Percentiles rank a stretch among this genome's conserved stretches.
Evolutionary conservation across 2,113 vertebrate genomes (phyloP).

Genomic region (Sander lucioperca): DNA sequence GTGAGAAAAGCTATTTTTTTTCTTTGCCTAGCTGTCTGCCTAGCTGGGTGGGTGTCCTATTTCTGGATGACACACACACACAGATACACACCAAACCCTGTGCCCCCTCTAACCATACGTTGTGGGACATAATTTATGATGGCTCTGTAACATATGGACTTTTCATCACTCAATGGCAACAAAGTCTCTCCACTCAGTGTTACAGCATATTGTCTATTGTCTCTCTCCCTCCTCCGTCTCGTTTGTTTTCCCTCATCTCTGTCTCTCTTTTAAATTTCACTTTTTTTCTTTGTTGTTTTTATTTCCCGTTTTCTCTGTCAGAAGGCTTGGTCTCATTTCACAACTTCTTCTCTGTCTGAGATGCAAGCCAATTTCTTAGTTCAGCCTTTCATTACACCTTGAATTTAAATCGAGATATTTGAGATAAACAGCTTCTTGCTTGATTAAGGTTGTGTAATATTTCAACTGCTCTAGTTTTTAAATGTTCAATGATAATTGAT

Average conservation of each 20-base stretch:
- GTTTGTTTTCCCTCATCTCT: background rate
- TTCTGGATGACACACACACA: constrained; percentile 79
- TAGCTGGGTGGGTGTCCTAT: constrained; percentile 81
- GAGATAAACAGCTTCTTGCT: background rate
- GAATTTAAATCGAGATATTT: background rate
- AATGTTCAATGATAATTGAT: background rate
- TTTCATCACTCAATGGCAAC: constrained; percentile 83
- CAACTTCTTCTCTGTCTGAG: background rate
- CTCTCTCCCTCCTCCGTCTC: constrained; percentile 10
- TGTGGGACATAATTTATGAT: constrained; percentile 82
- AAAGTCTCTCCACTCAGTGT: constrained; percentile 68
- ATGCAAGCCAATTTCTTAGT: background rate
- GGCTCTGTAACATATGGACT: constrained; percentile 80
- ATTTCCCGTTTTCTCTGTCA: background rate
- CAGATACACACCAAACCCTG: constrained; percentile 53
- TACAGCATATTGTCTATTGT: constrained; percentile 55
- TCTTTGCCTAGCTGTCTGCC: constrained; percentile 74
- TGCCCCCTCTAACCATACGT: constrained; percentile 74
- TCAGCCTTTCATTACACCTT: background rate
- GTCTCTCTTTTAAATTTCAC: constrained; percentile 20
- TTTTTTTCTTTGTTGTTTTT: constrained; percentile 4
- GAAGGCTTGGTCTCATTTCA: background rate
- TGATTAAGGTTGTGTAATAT: background rate
- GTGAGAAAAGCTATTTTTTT: constrained; percentile 76
- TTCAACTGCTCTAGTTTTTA: background rate